phyloP scores from a whole-genome alignment of 2,888 invertebrate species.

The Amblyjoppa proteus region DNA sequence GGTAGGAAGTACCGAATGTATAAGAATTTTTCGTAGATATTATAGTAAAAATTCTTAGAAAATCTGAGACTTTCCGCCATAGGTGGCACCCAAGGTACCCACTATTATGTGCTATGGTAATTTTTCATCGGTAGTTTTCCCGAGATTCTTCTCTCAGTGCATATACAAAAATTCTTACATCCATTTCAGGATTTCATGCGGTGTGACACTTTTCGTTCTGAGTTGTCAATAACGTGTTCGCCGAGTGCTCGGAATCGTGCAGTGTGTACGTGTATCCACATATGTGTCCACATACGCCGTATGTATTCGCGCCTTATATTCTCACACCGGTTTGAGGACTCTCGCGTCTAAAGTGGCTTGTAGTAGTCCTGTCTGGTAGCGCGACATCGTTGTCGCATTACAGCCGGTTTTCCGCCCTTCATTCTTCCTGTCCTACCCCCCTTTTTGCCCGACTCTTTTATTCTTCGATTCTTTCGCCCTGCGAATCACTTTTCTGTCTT shows the following conservation, averaged over 20 bases:
- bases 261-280: background rate
- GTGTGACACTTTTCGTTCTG: slow-evolving; percentile 23
- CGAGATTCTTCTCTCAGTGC: too few relatives aligned
- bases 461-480: slow-evolving; percentile 35
- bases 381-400: slow-evolving; percentile 68
- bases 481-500: slow-evolving; percentile 47
- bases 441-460: slow-evolving; percentile 39
- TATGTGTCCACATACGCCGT: background rate
- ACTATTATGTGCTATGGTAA: too few relatives aligned
- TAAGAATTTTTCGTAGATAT: too few relatives aligned
- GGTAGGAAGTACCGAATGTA: too few relatives aligned
- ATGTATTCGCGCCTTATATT: slow-evolving; percentile 22
- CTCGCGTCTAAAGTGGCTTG: slow-evolving; percentile 64
- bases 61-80: too few relatives aligned
- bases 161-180: slow-evolving; percentile 20
- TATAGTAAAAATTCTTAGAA: too few relatives aligned
- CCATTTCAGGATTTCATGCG: slow-evolving; percentile 12
- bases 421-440: slow-evolving; percentile 17
- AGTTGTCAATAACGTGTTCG: background rate
- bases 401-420: slow-evolving; percentile 62
- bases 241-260: background rate
- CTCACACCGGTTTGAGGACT: slow-evolving; percentile 58
- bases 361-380: slow-evolving; percentile 57
- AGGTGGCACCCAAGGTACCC: too few relatives aligned
- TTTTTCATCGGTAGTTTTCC: too few relatives aligned